phyloP scores from a whole-genome alignment of 2,113 vertebrate genomes.

The Ivindomyrus marchei region DNA sequence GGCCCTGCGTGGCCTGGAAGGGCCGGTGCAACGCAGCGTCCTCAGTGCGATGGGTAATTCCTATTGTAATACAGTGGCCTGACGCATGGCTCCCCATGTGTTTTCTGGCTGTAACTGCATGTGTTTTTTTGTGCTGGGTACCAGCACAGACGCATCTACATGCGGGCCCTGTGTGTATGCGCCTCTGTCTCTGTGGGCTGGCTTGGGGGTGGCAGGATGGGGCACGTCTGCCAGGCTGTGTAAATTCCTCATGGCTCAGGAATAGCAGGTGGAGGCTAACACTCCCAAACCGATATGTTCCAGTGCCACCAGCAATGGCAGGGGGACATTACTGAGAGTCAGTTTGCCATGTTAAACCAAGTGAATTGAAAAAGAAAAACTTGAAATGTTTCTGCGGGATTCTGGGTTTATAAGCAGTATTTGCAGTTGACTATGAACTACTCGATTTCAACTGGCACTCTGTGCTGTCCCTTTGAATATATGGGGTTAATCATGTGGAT shows the following conservation, averaged over 20 bases:
- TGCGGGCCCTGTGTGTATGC: constrained; percentile 13
- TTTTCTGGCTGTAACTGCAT: constrained; percentile 3
- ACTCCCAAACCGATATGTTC: constrained; percentile 17
- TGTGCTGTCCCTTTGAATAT: background rate
- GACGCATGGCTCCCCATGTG: background rate
- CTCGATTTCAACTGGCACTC: background rate
- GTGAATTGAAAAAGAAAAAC: background rate
- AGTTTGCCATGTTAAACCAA: background rate
- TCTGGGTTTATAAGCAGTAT: background rate
- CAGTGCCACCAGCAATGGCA: constrained; percentile 24
- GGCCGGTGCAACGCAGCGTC: background rate
- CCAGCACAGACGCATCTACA: background rate
- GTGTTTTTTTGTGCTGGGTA: background rate
- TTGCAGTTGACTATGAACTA: background rate
- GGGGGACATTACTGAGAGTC: constrained; percentile 8
- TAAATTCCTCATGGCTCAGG: constrained; percentile 48
- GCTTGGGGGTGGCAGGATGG: constrained; percentile 36
- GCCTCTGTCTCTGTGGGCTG: constrained; percentile 24
- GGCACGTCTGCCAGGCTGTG: constrained; percentile 41
- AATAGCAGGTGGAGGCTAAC: constrained; percentile 42
- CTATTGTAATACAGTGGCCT: background rate
- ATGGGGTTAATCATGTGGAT: background rate
- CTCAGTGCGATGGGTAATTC: background rate
- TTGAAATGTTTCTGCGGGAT: background rate
- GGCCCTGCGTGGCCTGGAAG: background rate